Base-by-base conservation (phyloP, 1,140 invertebrate species). In the Drosophila pseudoobscura region DNA sequence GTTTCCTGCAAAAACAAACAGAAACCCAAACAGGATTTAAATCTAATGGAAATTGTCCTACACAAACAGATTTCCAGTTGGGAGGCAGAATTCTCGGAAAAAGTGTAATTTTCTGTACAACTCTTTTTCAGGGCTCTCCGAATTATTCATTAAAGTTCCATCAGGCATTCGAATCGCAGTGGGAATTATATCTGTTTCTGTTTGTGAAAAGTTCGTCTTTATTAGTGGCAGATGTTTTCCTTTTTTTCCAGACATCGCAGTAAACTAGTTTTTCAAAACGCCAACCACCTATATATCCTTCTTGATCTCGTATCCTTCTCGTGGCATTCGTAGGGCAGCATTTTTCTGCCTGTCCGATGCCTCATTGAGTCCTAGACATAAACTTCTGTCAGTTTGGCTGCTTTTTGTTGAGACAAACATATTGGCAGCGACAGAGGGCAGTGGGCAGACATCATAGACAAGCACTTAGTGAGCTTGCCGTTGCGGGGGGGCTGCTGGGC, bases 311-410 rank as follows among this genome's bases (percentile, higher is more conserved):
- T 31, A 31, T 31, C 29, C 29, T 31, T 31, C 7, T 31, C 6
- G 22, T 8, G 9, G 31, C 41, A 54, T 54, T 68, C 22, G 5
- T 11, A 50, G 31, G 17, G 61, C 15, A 39, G 5, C 44, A 57
- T 58, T 80, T 65, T 64, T 47, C 45, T 44, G 64, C 55, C 63
- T 80, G 56, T 80, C 55, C 43, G 47, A 77, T 54, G 73, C 74
- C 56, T 82, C 68, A 73, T 57, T 80, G 78, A 76, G 75, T 78
- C 45, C 44, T 52, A 69, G 78, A 60, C 80, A 84, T 83, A 61
- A 84, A 83, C 64, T 79, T 13, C 24, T 83, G 71, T 75, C 65
- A 78, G 60, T 54, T 61, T 22, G 20, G 29, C 39, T 41, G 43
- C 15, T 75, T 82, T 62, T 75, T 54, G 17, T 60, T 77, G 52